These are phyloP conservation scores for Smittia sp. DNA, from an alignment of 2,888 invertebrate species.

Conservation along the genomic window DNA sequence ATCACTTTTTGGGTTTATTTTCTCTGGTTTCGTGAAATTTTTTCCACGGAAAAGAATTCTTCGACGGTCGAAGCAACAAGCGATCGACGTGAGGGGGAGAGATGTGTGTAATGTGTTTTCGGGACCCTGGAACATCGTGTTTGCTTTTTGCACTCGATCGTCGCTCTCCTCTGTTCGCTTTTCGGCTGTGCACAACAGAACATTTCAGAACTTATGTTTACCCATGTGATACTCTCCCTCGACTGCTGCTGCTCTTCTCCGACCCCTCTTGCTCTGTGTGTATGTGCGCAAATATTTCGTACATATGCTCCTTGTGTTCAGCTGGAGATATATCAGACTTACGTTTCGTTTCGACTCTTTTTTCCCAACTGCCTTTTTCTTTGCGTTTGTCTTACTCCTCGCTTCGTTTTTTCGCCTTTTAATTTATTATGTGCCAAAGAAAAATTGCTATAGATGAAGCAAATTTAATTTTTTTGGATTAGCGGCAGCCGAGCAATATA, in stretches of 20 bases:
- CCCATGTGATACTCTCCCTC: slow-evolving; percentile 39
- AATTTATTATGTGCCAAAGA: slow-evolving; percentile 41
- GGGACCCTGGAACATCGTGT: not conserved
- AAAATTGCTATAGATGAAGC: slow-evolving; percentile 40
- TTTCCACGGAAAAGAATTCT: slow-evolving; percentile 17
- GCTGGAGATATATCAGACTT: slow-evolving; percentile 41
- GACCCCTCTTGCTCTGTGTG: not conserved
- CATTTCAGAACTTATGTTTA: slow-evolving; percentile 21
- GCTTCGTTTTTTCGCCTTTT: slow-evolving; percentile 29
- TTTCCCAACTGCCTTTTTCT: slow-evolving; percentile 39
- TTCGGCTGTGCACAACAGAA: not conserved
- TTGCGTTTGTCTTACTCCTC: slow-evolving; percentile 39
- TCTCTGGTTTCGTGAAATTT: not conserved
- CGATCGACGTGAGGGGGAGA: slow-evolving; percentile 8
- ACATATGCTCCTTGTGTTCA: slow-evolving; percentile 42
- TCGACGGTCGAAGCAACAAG: not conserved
- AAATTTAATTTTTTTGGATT: slow-evolving; percentile 39
- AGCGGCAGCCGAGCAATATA: slow-evolving; percentile 26
- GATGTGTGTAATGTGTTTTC: not conserved
- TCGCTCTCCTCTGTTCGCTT: slow-evolving; percentile 3
- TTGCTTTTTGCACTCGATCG: not conserved
- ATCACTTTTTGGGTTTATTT: slow-evolving; percentile 16
- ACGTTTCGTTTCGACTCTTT: slow-evolving; percentile 3
- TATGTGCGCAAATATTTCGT: slow-evolving; percentile 31
- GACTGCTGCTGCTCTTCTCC: not conserved